Evolutionary conservation across 2,113 vertebrate genomes (phyloP).

Genomic region (Onychostoma macrolepis): DNA sequence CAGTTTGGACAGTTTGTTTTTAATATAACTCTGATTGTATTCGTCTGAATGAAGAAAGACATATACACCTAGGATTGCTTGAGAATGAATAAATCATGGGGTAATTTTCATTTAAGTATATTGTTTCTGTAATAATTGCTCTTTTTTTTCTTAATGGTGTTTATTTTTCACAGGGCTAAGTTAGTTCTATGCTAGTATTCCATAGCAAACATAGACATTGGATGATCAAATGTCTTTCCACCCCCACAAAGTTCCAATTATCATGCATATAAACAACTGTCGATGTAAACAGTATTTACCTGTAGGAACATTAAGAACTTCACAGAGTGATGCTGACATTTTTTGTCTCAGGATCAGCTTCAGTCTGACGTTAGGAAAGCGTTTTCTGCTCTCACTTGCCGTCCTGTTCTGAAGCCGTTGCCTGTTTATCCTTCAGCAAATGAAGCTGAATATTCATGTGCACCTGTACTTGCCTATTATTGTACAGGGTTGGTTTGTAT

Average conservation of each 20-base stretch:
- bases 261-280: not conserved
- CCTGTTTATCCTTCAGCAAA: not conserved
- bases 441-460: slow-evolving; percentile 32
- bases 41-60: too few species aligned
- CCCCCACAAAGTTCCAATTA: not conserved
- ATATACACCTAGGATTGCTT: too few species aligned
- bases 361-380: not conserved
- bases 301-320: not conserved
- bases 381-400: not conserved
- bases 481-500: not conserved
- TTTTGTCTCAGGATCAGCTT: not conserved
- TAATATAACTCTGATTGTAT: too few species aligned
- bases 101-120: not conserved
- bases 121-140: not conserved
- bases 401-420: not conserved
- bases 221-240: not conserved
- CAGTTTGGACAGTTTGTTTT: too few species aligned
- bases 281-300: not conserved
- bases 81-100: too few species aligned
- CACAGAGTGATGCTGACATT: not conserved
- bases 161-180: not conserved
- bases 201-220: not conserved
- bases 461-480: not conserved
- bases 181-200: not conserved
- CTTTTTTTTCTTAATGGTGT: not conserved